These are phyloP conservation scores for Sinosuthora webbiana DNA, from an alignment of 2,113 vertebrate genomes.

Conservation along the genomic window DNA sequence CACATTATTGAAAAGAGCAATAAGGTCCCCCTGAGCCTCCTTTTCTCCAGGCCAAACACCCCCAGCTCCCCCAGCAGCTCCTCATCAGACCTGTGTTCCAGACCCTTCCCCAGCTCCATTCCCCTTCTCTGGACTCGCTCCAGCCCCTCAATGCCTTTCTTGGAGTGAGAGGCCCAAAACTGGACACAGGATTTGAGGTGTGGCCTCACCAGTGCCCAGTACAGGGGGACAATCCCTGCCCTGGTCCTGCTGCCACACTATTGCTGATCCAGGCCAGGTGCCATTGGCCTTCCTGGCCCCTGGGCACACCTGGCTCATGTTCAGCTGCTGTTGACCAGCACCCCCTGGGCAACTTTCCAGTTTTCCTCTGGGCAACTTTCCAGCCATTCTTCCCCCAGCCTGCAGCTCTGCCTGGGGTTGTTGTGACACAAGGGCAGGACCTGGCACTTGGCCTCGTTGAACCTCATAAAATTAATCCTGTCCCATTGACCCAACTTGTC, in stretches of 20 bases:
- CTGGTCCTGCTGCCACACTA: not conserved
- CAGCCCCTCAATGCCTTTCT: not conserved
- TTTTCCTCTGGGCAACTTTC: not conserved
- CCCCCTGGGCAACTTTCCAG: not conserved
- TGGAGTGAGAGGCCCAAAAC: not conserved
- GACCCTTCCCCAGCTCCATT: not conserved
- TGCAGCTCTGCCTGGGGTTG: rapidly evolving
- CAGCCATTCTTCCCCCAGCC: not conserved
- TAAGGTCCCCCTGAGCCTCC: not conserved
- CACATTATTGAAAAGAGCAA: not conserved
- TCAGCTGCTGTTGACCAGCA: not conserved
- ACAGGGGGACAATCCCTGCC: not conserved
- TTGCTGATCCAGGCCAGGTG: not conserved
- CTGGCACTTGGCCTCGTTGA: rapidly evolving
- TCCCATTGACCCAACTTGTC: rapidly evolving
- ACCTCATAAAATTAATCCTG: rapidly evolving
- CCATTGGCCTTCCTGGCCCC: not conserved
- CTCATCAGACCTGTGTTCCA: not conserved
- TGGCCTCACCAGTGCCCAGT: rapidly evolving
- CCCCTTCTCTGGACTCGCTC: rapidly evolving
- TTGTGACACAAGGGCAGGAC: not conserved
- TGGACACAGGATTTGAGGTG: not conserved
- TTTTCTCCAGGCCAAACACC: not conserved
- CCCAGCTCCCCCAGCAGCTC: not conserved
- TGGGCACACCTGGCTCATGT: not conserved